Conservation (phyloP, 2,113 vertebrate species). For the Anhinga anhinga region DNA sequence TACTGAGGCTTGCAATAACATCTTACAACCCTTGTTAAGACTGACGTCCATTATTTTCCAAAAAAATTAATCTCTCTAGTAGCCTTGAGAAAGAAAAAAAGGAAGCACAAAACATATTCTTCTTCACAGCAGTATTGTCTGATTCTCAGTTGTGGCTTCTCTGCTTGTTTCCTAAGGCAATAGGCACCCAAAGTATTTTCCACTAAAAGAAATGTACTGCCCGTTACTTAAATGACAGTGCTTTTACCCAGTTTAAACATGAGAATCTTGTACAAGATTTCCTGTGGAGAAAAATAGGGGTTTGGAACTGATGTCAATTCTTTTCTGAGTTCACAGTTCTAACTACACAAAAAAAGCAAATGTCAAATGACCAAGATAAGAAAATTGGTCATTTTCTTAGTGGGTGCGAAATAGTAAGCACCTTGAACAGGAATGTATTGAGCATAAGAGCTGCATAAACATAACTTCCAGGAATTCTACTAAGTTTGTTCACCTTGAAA, state of each 20-base stretch:
- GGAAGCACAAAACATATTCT: background rate
- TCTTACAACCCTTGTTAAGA: background rate
- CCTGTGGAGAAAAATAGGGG: constrained; percentile 13
- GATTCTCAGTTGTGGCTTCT: background rate
- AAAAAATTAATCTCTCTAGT: background rate
- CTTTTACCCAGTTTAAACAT: constrained; percentile 49
- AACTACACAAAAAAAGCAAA: background rate
- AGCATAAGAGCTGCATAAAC: background rate
- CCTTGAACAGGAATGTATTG: background rate
- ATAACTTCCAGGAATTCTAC: background rate
- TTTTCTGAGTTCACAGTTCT: background rate
- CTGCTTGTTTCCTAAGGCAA: constrained; percentile 16
- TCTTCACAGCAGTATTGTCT: constrained; percentile 23
- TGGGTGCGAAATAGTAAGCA: background rate
- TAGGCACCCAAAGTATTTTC: constrained; percentile 7
- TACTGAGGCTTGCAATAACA: background rate
- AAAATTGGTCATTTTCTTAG: constrained; percentile 13
- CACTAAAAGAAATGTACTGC: background rate
- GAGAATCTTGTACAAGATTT: background rate
- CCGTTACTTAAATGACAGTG: constrained; percentile 51
- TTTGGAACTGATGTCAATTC: constrained; percentile 12
- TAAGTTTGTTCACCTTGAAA: background rate
- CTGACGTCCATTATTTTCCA: background rate
- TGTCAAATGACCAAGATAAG: constrained; percentile 19
- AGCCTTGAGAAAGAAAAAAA: background rate